Base-by-base conservation (phyloP, 2,113 vertebrate species). In the Crypturellus undulatus region DNA sequence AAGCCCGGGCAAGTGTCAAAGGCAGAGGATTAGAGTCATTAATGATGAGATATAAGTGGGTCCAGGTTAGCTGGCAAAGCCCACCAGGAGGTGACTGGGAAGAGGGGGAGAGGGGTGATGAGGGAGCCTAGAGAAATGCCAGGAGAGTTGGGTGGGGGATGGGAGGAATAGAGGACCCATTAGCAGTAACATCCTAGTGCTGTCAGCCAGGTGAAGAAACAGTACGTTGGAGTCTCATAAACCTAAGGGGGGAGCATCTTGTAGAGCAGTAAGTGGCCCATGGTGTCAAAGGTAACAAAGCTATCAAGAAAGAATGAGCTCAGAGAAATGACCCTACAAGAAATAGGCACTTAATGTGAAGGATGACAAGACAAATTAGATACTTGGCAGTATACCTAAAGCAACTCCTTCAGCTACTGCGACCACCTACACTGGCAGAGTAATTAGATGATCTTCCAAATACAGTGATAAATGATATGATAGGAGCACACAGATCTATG, bases 371-470 rank as follows among this genome's bases (percentile, higher is more conserved):
- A 97, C 90, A 96, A 96, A 97, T 95, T 85, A 94, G 83, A 21
- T 89, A 92, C 87, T 96, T 96, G 85, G 82, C 95, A 93, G 84
- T 58, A 89, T 76, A 97, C 90, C 93, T 95, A 95, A 93, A 95
- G 96, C 76, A 87, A 94, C 91, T 95, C 96, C 67, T 97, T 95
- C 88, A 93, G 79, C 94, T 95, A 58, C 86, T 94, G 90, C 4
- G 89, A 93, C 96, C 95, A 96, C 97, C 96, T 92, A 96, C 95
- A 79, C 70, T 82, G 96, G 93, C 79, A 96, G 90, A 95, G 94
- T 97, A 97, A 97, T 97, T 97, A 97, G 96, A 91, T 87, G 78
- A 78, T 89, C 94, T 96, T 95, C 94, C 94, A 95, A 96, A 95
- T 82, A 90, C 81, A 63, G 87, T 97, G 95, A 97, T 97, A 89